A percentile compares a stretch with the other conserved stretches of the same genome.
Conservation (phyloP, 64 coral and sea anemone genomes). For the Dendronephthya gigantea region DNA sequence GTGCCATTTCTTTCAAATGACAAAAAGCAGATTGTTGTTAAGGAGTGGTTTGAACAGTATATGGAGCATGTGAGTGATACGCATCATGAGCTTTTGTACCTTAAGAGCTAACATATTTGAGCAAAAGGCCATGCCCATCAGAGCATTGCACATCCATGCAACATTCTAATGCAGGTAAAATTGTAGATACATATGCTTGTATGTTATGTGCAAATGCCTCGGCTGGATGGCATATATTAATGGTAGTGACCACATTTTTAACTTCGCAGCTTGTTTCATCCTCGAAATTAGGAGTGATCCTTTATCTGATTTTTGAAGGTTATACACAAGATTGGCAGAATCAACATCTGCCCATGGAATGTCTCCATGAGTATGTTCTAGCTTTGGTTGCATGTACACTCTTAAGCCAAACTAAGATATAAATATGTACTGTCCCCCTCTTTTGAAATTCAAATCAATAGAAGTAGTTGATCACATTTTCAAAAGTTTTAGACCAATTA, state of each 20-base stretch:
- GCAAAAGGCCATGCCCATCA: neutral
- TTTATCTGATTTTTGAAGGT: neutral
- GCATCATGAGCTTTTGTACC: neutral
- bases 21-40: neutral
- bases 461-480: neutral
- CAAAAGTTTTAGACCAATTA: neutral
- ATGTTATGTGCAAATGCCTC: neutral
- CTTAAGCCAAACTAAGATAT: constrained; percentile 1
- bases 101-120: neutral
- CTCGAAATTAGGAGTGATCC: neutral
- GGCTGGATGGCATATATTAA: neutral
- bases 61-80: neutral
- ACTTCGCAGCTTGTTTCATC: neutral
- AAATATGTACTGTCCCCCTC: neutral
- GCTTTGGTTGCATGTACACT: neutral
- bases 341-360: neutral
- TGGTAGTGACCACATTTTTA: neutral
- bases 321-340: neutral
- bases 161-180: neutral
- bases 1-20: neutral
- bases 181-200: neutral
- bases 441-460: neutral
- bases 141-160: neutral
- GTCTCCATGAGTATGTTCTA: neutral
- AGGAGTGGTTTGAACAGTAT: neutral